Base-by-base conservation (phyloP, 2,113 vertebrate genomes). In the Jaculus jaculus region DNA sequence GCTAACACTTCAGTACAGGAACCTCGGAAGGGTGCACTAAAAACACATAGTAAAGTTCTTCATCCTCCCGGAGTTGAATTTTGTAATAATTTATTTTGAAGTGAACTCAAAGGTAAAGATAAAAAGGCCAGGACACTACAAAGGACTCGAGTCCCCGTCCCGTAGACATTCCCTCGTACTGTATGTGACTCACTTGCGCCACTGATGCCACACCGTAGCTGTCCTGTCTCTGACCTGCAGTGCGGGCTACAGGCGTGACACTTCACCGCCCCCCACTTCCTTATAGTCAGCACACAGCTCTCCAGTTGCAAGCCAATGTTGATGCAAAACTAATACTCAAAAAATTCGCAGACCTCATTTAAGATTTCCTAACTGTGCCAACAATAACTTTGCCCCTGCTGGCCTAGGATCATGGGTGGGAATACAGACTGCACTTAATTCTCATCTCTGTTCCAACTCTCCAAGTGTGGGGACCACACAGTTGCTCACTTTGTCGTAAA, bases 11-110 rank as follows among this genome's bases (percentile, higher is more conserved):
- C 30, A 71, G n/a, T 18, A n/a, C 12, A 60, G 34, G 34, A 90
- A 58, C 87, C n/a, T 26, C 1, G 68, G n/a, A 32, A 26, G 26
- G 34, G 32, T 13, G 39, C 17, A 87, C 32, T 54, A 65, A 87
- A 80, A 73, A 86, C 61, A 16, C 18, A 28, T 72, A 69, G 66
- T 30, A 71, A 75, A n/a, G 28, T 13, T 66, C 15, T 60, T 87
- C 58, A 80, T 2, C 21, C 20, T 68, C 9, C 32, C 58, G 7
- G 7, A 88, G 24, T 68, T 65, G 18, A 34, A 42, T 83, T 94
- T 91, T 92, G 60, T 23, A 58, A 47, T 39, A 68, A 86, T 75
- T 75, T 79, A 75, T 83, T 87, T 83, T 68, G 6, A 92, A 88
- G 47, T 88, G 60, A 92, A 15, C 39, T 77, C 7, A 84, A 77